Evolutionary conservation across 2,888 invertebrate genomes (phyloP), one percentile per base, ranked within the genome.

Genomic region (Crocallis elinguaria): DNA sequence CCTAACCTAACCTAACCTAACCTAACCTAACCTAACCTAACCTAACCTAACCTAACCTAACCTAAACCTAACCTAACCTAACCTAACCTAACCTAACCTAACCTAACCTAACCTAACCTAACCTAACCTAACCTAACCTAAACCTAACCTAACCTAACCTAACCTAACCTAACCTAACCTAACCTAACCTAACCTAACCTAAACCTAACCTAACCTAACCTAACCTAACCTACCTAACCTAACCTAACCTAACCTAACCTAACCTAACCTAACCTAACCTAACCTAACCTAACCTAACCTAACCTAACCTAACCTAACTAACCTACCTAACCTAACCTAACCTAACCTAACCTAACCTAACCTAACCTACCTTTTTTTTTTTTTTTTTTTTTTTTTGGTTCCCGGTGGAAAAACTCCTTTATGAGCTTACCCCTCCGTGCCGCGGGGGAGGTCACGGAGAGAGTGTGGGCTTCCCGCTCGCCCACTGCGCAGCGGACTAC

Each of bases 231-330:
- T n/a, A n/a, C n/a, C n/a, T n/a, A n/a, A n/a, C n/a, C n/a, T n/a
- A n/a, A n/a, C n/a, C n/a, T 25, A 25, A 25, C 25, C 25, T 25
- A 25, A 25, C 25, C 25, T 25, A 49, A 49, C 49, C 49, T 49
- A 49, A 49, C 49, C 49, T 49, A 49, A 49, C 49, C 49, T 49
- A 49, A 49, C 49, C 49, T 49, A 53, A 49, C 49, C 49, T 49
- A 48, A 48, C 46, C 46, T 46, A 42, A 50, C 50, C 50, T 44
- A 51, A 51, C 50, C 51, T 52, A 52, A 52, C 51, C 50, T 44
- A 50, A 50, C 51, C 51, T 51, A 51, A 52, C 51, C 51, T 52
- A 51, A 51, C 50, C 50, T 50, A 51, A 51, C 50, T 51, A 51
- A 51, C 50, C 50, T 39, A 51, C 49, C 49, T 50, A 50, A 50